A percentile compares a stretch with the other conserved stretches of the same genome.
Conservation (phyloP, 2,888 invertebrate genomes). For the Nebria brevicollis region DNA sequence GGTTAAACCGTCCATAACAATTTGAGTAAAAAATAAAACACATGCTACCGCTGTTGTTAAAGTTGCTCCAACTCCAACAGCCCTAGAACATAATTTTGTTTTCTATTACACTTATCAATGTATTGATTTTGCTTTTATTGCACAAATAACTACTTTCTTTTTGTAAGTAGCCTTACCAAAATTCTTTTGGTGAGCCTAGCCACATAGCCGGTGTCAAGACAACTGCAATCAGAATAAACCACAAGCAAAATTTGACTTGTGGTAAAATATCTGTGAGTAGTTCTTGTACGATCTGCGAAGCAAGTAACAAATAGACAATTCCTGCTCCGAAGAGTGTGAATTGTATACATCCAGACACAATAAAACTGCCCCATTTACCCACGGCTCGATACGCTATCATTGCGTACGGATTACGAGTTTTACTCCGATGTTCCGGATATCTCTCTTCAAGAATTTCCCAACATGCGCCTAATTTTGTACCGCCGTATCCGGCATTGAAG, state of each 20-base stretch:
- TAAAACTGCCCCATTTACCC: conserved; percentile 70
- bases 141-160: background rate
- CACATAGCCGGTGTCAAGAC: conserved; percentile 72
- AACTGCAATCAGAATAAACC: conserved; percentile 71
- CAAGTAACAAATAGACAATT: conserved; percentile 73
- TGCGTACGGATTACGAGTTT: conserved; percentile 74
- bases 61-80: conserved; percentile 72
- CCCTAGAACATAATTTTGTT: conserved; percentile 60
- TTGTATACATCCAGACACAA: conserved; percentile 71
- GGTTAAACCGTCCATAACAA: conserved; percentile 66
- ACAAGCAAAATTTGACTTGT: conserved; percentile 69
- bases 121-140: too few relatives aligned
- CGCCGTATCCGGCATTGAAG: conserved; percentile 72
- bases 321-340: conserved; percentile 74
- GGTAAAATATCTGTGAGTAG: conserved; percentile 66
- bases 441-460: conserved; percentile 76
- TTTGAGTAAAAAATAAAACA: conserved; percentile 71
- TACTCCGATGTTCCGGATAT: conserved; percentile 69
- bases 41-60: conserved; percentile 71
- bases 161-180: conserved; percentile 67
- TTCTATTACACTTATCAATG: too few relatives aligned
- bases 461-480: conserved; percentile 73
- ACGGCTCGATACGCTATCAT: conserved; percentile 73
- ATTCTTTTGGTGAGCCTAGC: conserved; percentile 77
- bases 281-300: conserved; percentile 72